A percentile compares a stretch with the other conserved stretches of the same genome.
phyloP scores from a whole-genome alignment of 2,113 vertebrate genomes.

The Eurystomus gularis region DNA sequence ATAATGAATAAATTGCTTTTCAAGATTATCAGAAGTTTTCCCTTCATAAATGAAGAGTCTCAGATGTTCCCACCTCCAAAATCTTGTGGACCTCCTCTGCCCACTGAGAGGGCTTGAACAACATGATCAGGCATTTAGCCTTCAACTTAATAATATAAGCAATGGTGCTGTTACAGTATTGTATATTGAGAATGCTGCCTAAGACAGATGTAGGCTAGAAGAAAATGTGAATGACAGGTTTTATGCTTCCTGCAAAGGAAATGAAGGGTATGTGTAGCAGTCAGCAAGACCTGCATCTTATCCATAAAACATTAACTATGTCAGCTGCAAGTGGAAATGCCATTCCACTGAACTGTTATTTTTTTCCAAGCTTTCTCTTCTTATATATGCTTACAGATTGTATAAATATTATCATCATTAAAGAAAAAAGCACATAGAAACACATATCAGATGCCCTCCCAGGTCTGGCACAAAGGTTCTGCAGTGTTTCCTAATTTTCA shows the following conservation, averaged over 20 bases:
- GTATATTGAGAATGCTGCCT: not conserved
- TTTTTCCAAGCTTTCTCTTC: not conserved
- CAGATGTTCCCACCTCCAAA: not conserved
- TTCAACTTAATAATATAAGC: not conserved
- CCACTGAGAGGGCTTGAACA: not conserved
- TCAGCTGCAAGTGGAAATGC: not conserved
- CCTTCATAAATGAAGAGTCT: not conserved
- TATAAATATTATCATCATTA: not conserved
- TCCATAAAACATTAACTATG: conserved; percentile 8
- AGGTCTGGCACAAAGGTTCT: not conserved
- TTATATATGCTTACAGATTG: not conserved
- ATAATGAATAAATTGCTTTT: not conserved
- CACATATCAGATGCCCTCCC: not conserved
- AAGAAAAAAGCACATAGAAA: not conserved
- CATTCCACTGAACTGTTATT: not conserved
- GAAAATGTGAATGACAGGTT: not conserved
- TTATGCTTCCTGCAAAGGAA: not conserved
- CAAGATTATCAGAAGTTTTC: not conserved
- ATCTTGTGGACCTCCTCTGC: not conserved
- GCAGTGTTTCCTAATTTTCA: not conserved
- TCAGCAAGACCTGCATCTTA: conserved; percentile 3
- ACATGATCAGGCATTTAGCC: not conserved
- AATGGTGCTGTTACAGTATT: not conserved
- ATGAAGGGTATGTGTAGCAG: not conserved
- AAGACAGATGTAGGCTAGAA: not conserved